Evolutionary conservation across 2,113 vertebrate genomes (phyloP), one percentile per base, ranked within the genome.

Genomic region (Motacilla alba): DNA sequence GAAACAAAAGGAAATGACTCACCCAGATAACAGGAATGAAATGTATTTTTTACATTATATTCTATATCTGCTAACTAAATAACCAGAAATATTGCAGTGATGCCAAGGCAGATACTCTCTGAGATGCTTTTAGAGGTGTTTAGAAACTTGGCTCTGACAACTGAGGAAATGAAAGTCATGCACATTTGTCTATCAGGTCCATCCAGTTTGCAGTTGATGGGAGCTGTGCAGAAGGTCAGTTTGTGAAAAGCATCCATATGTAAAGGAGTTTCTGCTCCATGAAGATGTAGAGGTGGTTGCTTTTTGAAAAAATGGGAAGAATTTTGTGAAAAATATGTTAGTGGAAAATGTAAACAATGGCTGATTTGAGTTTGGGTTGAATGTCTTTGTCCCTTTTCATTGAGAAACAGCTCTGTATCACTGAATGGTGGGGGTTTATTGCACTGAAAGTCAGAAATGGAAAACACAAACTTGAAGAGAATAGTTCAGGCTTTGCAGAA

Each of bases 1-100:
- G 56, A 88, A 93, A 89, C 64, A 92, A 85, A 83, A 91, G 92
- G 92, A 94, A 95, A 93, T 93, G 47, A 96, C 72, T 96, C 93
- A 95, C 10, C 4, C 52, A 83, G 89, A 95, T 83, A 94, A 92
- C 15, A 89, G 60, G 56, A 75, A 46, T 81, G 69, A 89, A 93
- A 89, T 87, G 60, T 35, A 69, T 93, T 93, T 93, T 88, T 92
- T 52, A 56, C 55, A 75, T 96, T 93, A 60, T 75, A 90, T 72
- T 94, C 85, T 92, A 17, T 78, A 60, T 83, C 68, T 85, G 55
- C 50, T 81, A 81, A 90, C 58, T 90, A 90, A 96, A 92, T 91
- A 87, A 73, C 56, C 83, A 94, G 87, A 84, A 92, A 87, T 89
- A 81, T 52, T 88, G 67, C 52, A 78, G 24, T 24, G 47, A 75